phyloP scores from a whole-genome alignment of 2,797 vertebrate genomes.

The Odontamblyopus rebecca region DNA sequence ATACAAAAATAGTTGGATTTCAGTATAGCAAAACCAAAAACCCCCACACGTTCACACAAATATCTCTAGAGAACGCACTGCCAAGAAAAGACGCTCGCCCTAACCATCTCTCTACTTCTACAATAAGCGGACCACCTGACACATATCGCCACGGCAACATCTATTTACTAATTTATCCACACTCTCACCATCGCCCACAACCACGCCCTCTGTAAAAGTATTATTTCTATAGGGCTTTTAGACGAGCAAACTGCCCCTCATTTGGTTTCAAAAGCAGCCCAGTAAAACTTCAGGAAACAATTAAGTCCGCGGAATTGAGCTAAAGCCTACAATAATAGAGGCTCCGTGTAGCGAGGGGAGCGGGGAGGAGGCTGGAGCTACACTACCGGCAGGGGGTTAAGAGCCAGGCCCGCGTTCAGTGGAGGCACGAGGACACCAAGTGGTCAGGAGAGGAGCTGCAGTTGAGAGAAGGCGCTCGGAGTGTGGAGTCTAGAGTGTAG shows the following conservation, averaged over 20 bases:
- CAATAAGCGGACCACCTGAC: conserved; percentile 51
- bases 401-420: conserved; percentile 28
- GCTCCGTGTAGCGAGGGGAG: conserved; percentile 42
- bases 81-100: conserved; percentile 61
- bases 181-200: conserved; percentile 22
- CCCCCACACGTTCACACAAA: conserved; percentile 5
- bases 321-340: conserved; percentile 66
- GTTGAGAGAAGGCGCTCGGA: not conserved
- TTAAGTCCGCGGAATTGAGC: conserved; percentile 64
- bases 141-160: conserved; percentile 38
- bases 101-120: conserved; percentile 49
- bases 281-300: conserved; percentile 69
- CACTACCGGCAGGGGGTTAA: conserved; percentile 5
- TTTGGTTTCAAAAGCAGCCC: conserved; percentile 39
- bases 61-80: conserved; percentile 49
- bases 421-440: conserved; percentile 72
- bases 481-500: not conserved
- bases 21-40: conserved; percentile 19
- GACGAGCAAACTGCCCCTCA: conserved; percentile 13
- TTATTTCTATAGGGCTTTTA: conserved; percentile 11
- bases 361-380: conserved; percentile 21
- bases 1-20: not conserved
- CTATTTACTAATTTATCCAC: conserved; percentile 28
- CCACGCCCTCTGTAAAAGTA: conserved; percentile 10
- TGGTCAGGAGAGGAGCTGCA: conserved; percentile 47